phyloP scores from a whole-genome alignment of 2,888 invertebrate genomes.

The Troides oblongomaculatus region DNA sequence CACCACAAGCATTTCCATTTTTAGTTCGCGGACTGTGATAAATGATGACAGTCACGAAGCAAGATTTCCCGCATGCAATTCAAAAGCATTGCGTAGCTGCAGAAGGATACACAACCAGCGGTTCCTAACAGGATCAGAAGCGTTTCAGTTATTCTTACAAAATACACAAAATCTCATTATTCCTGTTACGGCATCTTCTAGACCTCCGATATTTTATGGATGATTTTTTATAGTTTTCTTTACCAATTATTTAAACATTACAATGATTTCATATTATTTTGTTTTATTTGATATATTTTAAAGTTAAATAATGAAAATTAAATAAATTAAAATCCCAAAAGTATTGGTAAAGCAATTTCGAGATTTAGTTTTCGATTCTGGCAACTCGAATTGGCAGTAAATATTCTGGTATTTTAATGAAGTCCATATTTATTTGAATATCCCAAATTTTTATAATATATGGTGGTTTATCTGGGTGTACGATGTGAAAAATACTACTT shows the following conservation, averaged over 20 bases:
- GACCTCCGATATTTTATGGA: slow-evolving; percentile 16
- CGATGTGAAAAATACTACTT: neutral
- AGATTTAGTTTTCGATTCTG: neutral
- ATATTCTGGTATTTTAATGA: neutral
- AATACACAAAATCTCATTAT: slow-evolving; percentile 38
- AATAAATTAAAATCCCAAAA: no score
- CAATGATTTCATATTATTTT: slow-evolving; percentile 3
- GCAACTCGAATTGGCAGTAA: neutral
- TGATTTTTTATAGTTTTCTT: slow-evolving; percentile 14
- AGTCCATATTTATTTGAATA: neutral
- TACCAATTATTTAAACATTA: slow-evolving; percentile 6
- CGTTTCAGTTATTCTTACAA: slow-evolving; percentile 59
- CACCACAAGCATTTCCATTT: neutral
- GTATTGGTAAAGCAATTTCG: no score
- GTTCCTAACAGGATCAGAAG: slow-evolving; percentile 61
- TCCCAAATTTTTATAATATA: neutral
- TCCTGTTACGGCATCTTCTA: slow-evolving; percentile 30
- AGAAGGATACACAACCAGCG: slow-evolving; percentile 38
- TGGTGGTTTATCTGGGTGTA: neutral
- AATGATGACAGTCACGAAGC: neutral
- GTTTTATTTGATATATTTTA: slow-evolving; percentile 3
- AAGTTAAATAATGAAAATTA: no score
- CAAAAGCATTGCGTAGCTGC: neutral
- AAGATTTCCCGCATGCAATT: neutral
- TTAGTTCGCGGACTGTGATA: slow-evolving; percentile 22